phyloP scores from a whole-genome alignment of 2,797 vertebrate species.

The Lepilemur septentrionalis region DNA sequence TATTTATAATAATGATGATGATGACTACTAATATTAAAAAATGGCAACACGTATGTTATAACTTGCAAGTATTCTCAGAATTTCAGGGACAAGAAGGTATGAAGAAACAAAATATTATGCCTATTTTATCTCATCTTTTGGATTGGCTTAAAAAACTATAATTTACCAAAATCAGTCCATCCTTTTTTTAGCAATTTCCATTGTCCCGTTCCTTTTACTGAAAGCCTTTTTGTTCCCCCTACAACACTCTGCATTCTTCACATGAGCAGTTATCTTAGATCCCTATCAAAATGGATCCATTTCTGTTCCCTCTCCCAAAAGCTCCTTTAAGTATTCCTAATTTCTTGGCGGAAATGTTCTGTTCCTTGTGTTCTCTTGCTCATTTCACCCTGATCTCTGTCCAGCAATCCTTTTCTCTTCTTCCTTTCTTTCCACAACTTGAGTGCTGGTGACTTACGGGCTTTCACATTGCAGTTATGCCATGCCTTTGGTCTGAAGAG shows the following conservation, averaged over 20 bases:
- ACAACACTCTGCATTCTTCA: not conserved
- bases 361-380: not conserved
- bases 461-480: not conserved
- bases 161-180: not conserved
- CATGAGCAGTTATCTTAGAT: not conserved
- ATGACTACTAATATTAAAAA: not conserved
- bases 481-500: not conserved
- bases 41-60: not conserved
- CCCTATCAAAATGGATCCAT: not conserved
- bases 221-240: accelerated
- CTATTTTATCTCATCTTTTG: not conserved
- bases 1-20: not conserved
- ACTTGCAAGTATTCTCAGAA: not conserved
- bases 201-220: not conserved
- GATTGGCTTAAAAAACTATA: not conserved
- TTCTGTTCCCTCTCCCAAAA: not conserved
- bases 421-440: not conserved
- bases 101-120: not conserved
- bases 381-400: not conserved
- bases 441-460: not conserved
- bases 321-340: not conserved
- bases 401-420: no score
- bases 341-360: not conserved
- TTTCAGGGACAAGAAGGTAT: not conserved
- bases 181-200: not conserved